phyloP scores from a whole-genome alignment of 2,888 invertebrate genomes.

The Meandrusa payeni region DNA sequence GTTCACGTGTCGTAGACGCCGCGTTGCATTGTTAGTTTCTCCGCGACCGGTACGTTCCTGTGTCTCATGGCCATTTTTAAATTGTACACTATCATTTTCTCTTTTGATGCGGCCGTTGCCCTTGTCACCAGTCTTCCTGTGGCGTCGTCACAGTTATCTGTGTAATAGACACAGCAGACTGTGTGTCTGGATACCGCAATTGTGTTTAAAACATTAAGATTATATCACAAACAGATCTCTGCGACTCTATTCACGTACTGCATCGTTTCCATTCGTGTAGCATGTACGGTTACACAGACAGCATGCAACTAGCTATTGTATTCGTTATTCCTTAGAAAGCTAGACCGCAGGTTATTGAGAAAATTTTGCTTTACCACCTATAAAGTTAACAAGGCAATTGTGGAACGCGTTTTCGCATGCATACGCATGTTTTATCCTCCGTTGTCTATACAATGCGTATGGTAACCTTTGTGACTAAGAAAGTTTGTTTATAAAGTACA shows the following conservation, averaged over 20 bases:
- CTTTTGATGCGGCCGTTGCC: too few species aligned
- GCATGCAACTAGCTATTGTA: conserved; percentile 19
- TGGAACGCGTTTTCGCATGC: conserved; percentile 38
- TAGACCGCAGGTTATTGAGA: conserved; percentile 33
- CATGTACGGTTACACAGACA: conserved; percentile 7
- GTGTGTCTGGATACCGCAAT: too few species aligned
- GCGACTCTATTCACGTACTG: conserved; percentile 4
- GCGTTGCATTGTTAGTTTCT: too few species aligned
- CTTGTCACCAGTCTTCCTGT: too few species aligned
- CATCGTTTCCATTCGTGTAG: conserved; percentile 18
- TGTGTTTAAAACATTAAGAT: not conserved
- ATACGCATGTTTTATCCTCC: not conserved
- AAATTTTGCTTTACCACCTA: conserved; percentile 48
- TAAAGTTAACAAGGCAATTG: conserved; percentile 37
- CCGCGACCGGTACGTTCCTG: too few species aligned
- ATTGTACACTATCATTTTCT: too few species aligned
- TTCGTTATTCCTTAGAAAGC: conserved; percentile 22
- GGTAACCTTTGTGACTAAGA: too few species aligned
- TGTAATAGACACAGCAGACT: too few species aligned
- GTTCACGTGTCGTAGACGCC: too few species aligned
- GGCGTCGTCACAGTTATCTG: too few species aligned
- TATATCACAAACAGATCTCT: not conserved
- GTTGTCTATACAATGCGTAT: not conserved
- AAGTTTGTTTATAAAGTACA: too few species aligned
- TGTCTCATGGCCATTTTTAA: too few species aligned